Evolutionary conservation across 2,113 vertebrate species (phyloP).

Genomic region (Atrichornis clamosus): DNA sequence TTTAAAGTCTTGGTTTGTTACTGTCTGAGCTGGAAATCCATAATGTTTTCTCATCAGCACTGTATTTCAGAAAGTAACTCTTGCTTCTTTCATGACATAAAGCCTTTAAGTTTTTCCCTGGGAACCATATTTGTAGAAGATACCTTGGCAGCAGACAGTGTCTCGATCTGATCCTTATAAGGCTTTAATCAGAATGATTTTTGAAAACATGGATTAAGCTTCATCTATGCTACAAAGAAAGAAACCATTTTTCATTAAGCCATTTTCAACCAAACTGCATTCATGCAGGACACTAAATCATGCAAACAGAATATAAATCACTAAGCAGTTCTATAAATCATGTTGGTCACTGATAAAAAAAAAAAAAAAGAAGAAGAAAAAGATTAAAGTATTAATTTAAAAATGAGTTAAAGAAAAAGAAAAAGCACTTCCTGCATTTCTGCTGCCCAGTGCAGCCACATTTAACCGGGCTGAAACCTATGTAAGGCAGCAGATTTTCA

Average conservation of each 20-base stretch:
- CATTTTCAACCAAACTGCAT: constrained; percentile 32
- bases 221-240: constrained; percentile 38
- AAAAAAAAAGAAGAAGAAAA: not conserved
- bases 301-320: constrained; percentile 41
- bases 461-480: not conserved
- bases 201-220: constrained; percentile 49
- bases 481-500: not conserved
- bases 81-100: not conserved
- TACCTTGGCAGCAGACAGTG: constrained; percentile 31
- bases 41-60: not conserved
- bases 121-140: constrained; percentile 10
- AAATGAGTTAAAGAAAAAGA: not conserved
- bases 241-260: constrained; percentile 49
- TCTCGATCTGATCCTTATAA: constrained; percentile 30
- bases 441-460: not conserved
- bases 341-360: not conserved
- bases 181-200: constrained; percentile 49
- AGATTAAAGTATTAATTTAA: not conserved
- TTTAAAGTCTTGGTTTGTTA: not conserved
- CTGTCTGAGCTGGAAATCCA: not conserved
- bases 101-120: not conserved
- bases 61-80: not conserved
- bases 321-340: constrained; percentile 16
- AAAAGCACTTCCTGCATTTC: not conserved
- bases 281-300: constrained; percentile 30